These are phyloP conservation scores for Dascillus cervinus DNA, from an alignment of 2,888 invertebrate species.

Conservation along the genomic window DNA sequence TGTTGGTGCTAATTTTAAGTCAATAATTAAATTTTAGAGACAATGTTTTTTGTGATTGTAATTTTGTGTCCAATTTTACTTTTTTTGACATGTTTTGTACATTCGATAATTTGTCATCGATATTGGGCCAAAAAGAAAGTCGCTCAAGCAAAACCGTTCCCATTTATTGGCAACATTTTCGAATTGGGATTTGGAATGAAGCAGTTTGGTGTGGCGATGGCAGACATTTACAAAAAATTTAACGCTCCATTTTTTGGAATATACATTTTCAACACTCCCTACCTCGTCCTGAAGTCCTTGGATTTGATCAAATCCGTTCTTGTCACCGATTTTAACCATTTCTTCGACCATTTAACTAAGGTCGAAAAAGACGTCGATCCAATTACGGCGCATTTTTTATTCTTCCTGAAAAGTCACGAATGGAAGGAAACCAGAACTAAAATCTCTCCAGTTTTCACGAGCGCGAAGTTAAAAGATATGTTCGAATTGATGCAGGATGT, in stretches of 20 bases:
- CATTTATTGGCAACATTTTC: conserved; percentile 33
- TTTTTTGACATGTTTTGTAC: no score
- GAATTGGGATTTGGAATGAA: conserved; percentile 26
- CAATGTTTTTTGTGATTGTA: no score
- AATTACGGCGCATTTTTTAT: conserved; percentile 36
- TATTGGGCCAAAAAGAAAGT: conserved; percentile 36
- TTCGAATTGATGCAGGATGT: conserved; percentile 41
- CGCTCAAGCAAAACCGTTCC: no score
- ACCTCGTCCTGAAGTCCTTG: conserved; percentile 38
- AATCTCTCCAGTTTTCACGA: conserved; percentile 45
- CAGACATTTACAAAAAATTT: conserved; percentile 23
- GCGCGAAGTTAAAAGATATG: conserved; percentile 46
- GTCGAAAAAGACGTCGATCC: conserved; percentile 38
- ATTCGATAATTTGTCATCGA: no score
- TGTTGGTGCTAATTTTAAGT: no score
- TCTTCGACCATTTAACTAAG: conserved; percentile 39
- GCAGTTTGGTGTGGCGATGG: conserved; percentile 24
- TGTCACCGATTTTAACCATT: conserved; percentile 41
- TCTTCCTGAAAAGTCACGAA: conserved; percentile 40
- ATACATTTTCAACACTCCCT: conserved; percentile 41
- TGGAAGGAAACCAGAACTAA: conserved; percentile 46
- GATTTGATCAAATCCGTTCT: conserved; percentile 39
- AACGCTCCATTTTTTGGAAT: conserved; percentile 35
- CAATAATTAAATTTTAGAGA: no score
- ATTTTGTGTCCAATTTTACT: no score